A percentile compares a stretch with the other conserved stretches of the same genome.
phyloP scores from a whole-genome alignment of 2,888 invertebrate species.

The Pachydiplax longipennis region DNA sequence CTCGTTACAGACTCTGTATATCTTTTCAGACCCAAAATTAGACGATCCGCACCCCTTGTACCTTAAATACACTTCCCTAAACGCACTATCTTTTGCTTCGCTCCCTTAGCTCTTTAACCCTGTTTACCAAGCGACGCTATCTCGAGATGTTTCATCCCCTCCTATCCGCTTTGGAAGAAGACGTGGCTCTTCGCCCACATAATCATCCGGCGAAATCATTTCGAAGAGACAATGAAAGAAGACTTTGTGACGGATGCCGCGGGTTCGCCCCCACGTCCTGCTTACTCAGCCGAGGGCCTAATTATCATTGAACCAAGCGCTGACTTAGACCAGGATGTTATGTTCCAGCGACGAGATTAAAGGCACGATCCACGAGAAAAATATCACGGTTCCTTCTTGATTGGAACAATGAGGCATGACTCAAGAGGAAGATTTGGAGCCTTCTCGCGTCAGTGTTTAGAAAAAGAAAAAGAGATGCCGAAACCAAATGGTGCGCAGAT shows the following conservation, averaged over 20 bases:
- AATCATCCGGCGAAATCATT: neutral
- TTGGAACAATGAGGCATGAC: neutral
- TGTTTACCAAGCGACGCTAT: no score
- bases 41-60: no score
- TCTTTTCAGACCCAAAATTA: no score
- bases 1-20: no score
- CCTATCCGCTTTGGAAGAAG: neutral
- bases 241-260: neutral
- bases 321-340: no score
- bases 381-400: neutral
- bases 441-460: neutral
- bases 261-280: neutral
- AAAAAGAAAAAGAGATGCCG: no score
- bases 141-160: no score
- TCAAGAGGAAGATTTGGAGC: neutral
- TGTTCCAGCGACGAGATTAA: neutral
- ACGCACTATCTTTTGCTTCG: neutral
- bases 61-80: neutral
- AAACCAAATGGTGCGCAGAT: no score
- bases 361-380: neutral
- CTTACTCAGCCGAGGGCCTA: neutral
- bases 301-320: neutral
- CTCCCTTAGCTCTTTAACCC: neutral
- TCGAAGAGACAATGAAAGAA: neutral
- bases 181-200: neutral